phyloP scores from a whole-genome alignment of 1,140 invertebrate genomes.

The Batillaria attramentaria region DNA sequence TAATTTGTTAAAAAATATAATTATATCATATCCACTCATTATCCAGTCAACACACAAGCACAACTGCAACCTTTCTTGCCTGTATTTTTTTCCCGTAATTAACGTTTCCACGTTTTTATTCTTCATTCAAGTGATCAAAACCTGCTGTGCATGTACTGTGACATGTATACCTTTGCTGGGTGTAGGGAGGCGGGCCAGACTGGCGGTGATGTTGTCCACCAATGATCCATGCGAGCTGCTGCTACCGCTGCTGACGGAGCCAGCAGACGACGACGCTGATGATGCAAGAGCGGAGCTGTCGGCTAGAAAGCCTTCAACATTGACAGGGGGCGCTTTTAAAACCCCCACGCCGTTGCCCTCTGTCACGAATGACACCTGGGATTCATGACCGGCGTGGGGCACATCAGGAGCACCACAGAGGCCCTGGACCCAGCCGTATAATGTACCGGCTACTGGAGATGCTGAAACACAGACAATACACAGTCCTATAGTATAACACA shows the following conservation, averaged over 20 bases:
- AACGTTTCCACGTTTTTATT: neutral
- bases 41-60: too few species aligned
- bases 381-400: constrained; percentile 80
- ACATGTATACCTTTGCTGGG: constrained; percentile 14
- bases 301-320: constrained; percentile 46
- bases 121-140: neutral
- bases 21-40: too few species aligned
- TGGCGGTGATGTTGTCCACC: neutral
- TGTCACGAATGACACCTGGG: constrained; percentile 76
- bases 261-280: neutral
- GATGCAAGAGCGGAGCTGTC: constrained; percentile 22
- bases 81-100: too few species aligned
- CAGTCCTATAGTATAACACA: too few species aligned
- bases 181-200: neutral
- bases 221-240: neutral
- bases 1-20: too few species aligned
- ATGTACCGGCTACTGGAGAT: constrained; percentile 77
- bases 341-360: constrained; percentile 88
- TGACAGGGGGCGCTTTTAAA: constrained; percentile 83
- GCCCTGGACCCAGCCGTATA: constrained; percentile 96
- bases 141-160: neutral
- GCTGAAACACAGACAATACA: constrained; percentile 59
- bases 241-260: neutral
- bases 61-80: too few species aligned
- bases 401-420: constrained; percentile 98